Evolutionary conservation across 2,797 vertebrate species (phyloP), one percentile per base, ranked within the genome.

Genomic region (Cephalopachus bancanus): DNA sequence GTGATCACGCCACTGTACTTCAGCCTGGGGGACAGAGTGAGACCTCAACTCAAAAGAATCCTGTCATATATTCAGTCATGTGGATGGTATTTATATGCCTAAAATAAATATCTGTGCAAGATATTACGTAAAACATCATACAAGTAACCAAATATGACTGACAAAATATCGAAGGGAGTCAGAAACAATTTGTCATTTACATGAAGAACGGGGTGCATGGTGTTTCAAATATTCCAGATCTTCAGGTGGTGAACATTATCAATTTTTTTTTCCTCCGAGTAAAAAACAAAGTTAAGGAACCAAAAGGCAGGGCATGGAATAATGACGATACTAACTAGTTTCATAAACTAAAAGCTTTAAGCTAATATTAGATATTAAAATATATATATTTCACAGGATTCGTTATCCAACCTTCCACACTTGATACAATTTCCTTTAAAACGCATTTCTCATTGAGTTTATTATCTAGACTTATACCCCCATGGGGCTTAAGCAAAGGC

Each of bases 361-460:
- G 15, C 49, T 95, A 94, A 91, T 69, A 60, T 93, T 84, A 88
- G 62, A 80, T 65, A 72, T 71, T 80, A n/a, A 88, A 71, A 30
- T 55, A 20, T 51, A 59, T 59, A 44, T 87, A 85, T 89, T 79
- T 72, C 72, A 76, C 19, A 80, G 81, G 9, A 72, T 76, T 88
- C 20, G 80, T 89, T 95, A 87, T 69, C 44, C 60, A 96, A 59
- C 16, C 15, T 28, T 92, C 33, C 10, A 90, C 59, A 83, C 24
- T 93, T n/a, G 53, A 57, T 17, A 85, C 55, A 83, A 62, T 97
- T 95, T 96, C 53, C 86, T 91, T 96, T 91, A 78, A 97, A 97
- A 93, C 93, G 30, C 62, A 74, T 87, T 83, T 95, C 62, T 91
- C 79, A 57, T 89, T 89, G 93, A 93, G 51, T 87, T 93, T 96